These are phyloP conservation scores for Castor canadensis DNA, from an alignment of 2,113 vertebrate genomes.

Conservation along the genomic window DNA sequence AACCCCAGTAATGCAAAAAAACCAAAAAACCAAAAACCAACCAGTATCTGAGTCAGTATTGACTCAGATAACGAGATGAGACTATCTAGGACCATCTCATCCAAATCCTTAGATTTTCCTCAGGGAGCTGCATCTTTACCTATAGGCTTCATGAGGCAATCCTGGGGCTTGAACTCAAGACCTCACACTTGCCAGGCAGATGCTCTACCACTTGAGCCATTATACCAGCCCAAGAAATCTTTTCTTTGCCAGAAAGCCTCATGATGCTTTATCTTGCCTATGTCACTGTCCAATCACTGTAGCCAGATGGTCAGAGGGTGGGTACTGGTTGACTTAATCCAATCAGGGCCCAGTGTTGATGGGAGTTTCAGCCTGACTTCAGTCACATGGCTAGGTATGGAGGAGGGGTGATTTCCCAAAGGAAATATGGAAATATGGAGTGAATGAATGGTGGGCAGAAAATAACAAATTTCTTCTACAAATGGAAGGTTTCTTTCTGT, in stretches of 20 bases:
- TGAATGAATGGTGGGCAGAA: not conserved
- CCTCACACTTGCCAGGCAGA: no score
- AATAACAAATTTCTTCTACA: not conserved
- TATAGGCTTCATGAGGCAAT: not conserved
- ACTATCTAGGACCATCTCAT: not conserved
- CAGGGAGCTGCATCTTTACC: not conserved
- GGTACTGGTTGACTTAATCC: not conserved
- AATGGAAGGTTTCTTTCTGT: not conserved
- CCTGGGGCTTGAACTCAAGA: no score
- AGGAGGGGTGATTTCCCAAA: not conserved
- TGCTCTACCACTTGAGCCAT: not conserved
- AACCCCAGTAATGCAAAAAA: no score
- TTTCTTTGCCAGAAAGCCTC: not conserved
- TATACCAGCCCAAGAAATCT: not conserved
- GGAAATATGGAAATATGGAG: not conserved
- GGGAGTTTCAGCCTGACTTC: not conserved
- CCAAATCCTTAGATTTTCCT: not conserved
- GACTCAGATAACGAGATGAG: not conserved
- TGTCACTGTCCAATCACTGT: not conserved
- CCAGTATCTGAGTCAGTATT: not conserved
- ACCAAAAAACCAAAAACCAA: no score
- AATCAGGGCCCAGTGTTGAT: not conserved
- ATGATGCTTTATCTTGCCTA: fast-evolving
- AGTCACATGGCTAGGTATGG: not conserved
- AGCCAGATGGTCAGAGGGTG: not conserved